Conservation (phyloP, 2,113 vertebrate genomes). For the Calidris pugnax region DNA sequence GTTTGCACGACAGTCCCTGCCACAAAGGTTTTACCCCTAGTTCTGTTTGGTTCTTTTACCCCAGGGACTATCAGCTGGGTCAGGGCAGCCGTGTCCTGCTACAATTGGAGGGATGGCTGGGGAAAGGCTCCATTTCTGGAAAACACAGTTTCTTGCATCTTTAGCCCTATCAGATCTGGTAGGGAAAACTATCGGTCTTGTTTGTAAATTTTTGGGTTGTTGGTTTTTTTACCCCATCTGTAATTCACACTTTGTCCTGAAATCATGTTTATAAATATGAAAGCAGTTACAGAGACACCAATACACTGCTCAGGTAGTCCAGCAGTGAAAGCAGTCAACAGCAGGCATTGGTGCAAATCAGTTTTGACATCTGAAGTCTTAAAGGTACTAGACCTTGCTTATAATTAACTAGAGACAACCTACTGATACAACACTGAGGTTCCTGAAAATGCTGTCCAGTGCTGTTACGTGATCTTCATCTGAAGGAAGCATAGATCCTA, state of each 20-base stretch:
- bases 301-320: neutral
- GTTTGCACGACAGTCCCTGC: neutral
- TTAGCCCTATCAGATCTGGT: neutral
- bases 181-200: neutral
- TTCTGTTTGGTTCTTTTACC: neutral
- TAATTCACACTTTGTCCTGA: neutral
- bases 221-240: neutral
- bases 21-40: neutral
- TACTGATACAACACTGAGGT: neutral
- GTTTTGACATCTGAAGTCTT: neutral
- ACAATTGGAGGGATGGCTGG: neutral
- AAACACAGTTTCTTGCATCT: rapidly evolving
- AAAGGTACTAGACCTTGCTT: neutral
- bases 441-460: neutral
- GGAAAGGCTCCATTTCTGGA: neutral
- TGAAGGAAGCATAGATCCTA: neutral
- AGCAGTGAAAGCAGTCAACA: neutral
- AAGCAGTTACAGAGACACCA: neutral
- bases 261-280: neutral
- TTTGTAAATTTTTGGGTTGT: neutral
- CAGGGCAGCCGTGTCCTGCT: neutral
- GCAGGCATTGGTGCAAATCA: neutral
- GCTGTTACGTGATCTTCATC: rapidly evolving
- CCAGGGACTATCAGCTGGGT: neutral
- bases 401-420: neutral